phyloP scores from a whole-genome alignment of 2,113 vertebrate genomes.

The Epinephelus moara region DNA sequence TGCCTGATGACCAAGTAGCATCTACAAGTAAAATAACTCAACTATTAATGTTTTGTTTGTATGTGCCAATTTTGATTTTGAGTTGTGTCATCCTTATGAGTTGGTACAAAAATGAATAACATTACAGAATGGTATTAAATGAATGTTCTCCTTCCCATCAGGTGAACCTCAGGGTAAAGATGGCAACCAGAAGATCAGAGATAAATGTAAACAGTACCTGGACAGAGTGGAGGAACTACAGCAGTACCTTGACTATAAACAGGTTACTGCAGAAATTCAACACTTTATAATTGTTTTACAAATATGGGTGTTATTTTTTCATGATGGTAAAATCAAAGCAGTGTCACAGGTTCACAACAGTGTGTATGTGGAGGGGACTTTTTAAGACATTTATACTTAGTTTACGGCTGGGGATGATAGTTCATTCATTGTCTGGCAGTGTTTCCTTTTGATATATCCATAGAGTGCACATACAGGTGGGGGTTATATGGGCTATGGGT shows the following conservation, averaged over 20 bases:
- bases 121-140: constrained; percentile 10
- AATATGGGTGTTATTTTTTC: constrained; percentile 3
- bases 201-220: constrained; percentile 86
- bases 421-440: background rate
- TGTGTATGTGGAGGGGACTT: background rate
- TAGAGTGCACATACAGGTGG: no score
- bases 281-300: constrained; percentile 14
- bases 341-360: background rate
- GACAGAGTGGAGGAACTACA: constrained; percentile 86
- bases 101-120: background rate
- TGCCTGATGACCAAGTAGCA: background rate
- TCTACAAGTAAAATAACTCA: background rate
- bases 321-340: background rate
- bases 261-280: constrained; percentile 71
- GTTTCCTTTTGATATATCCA: background rate
- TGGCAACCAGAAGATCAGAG: constrained; percentile 87
- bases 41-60: background rate
- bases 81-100: background rate
- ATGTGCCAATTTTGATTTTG: background rate
- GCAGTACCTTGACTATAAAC: constrained; percentile 78
- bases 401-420: background rate
- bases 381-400: background rate
- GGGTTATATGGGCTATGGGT: background rate
- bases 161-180: constrained; percentile 88
- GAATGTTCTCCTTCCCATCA: constrained; percentile 50